These are phyloP conservation scores for Bombycilla garrulus DNA, from an alignment of 2,113 vertebrate genomes.

Conservation along the genomic window DNA sequence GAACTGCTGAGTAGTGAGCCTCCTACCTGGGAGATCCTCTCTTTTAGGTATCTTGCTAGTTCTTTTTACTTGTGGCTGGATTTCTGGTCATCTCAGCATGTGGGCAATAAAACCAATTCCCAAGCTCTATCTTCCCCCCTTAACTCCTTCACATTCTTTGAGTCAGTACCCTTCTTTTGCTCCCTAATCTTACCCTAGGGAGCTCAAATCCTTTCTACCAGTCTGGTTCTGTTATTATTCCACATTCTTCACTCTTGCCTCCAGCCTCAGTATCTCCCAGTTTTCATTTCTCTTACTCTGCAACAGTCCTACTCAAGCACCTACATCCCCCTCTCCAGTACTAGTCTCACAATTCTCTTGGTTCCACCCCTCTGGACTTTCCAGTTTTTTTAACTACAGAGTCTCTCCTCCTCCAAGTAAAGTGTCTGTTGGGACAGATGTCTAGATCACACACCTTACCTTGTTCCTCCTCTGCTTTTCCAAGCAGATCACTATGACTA, in stretches of 20 bases:
- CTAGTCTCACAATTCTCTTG: not conserved
- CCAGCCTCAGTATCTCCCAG: accelerated
- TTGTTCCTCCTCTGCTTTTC: not conserved
- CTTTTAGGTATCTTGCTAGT: not conserved
- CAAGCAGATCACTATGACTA: not conserved
- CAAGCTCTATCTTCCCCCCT: not conserved
- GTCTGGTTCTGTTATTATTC: not conserved
- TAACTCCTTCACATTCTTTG: not conserved
- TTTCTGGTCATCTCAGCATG: not conserved
- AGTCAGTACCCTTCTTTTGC: not conserved
- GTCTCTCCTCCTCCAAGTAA: not conserved
- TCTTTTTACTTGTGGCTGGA: not conserved
- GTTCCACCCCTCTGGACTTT: not conserved
- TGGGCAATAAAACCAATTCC: not conserved
- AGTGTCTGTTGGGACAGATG: not conserved
- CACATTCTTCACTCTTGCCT: not conserved
- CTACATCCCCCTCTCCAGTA: not conserved
- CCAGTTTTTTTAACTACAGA: not conserved
- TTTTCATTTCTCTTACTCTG: not conserved
- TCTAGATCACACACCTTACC: not conserved
- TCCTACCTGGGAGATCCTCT: not conserved
- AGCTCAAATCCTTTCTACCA: not conserved
- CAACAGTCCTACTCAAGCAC: not conserved
- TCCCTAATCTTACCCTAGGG: not conserved
- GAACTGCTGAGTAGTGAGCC: not conserved